phyloP scores from a whole-genome alignment of 2,797 vertebrate species.

The Allobates femoralis region DNA sequence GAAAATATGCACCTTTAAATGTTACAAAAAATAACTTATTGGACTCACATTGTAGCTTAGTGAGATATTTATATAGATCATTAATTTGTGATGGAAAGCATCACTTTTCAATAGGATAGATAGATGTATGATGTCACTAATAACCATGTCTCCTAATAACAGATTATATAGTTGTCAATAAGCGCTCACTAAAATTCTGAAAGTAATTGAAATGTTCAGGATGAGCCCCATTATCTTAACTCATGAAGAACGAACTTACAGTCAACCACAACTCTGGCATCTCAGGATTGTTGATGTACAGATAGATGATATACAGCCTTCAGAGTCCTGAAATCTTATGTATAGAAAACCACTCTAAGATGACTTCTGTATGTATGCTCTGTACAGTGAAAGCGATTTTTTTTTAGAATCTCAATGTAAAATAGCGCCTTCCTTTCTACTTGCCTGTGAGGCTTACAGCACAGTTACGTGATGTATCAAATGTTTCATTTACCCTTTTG shows the following conservation, averaged over 20 bases:
- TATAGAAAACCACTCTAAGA: conserved; percentile 68
- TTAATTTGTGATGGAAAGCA: background rate
- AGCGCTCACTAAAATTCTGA: background rate
- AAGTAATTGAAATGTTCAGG: conserved; percentile 6
- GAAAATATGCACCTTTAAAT: conserved; percentile 36
- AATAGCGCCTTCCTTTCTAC: conserved; percentile 72
- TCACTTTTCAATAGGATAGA: background rate
- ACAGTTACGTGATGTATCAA: conserved; percentile 67
- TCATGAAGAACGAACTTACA: conserved; percentile 8
- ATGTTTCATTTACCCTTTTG: conserved; percentile 68
- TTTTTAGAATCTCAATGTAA: conserved; percentile 69
- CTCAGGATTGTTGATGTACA: conserved; percentile 47
- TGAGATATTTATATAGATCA: conserved; percentile 24
- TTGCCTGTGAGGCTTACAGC: conserved; percentile 72
- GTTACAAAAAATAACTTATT: background rate
- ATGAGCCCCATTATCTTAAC: background rate
- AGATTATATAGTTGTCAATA: conserved; percentile 62
- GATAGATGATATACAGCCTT: conserved; percentile 56
- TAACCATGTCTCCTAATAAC: conserved; percentile 67
- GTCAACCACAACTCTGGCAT: conserved; percentile 34
- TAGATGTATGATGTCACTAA: conserved; percentile 40
- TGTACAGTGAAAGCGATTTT: conserved; percentile 69
- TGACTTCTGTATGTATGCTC: conserved; percentile 71
- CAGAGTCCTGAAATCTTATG: conserved; percentile 67
- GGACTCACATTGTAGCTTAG: conserved; percentile 6